A percentile compares a stretch with the other conserved stretches of the same genome.
These are phyloP conservation scores for Ormyrus labotus DNA, from an alignment of 2,888 invertebrate genomes.

Conservation along the genomic window DNA sequence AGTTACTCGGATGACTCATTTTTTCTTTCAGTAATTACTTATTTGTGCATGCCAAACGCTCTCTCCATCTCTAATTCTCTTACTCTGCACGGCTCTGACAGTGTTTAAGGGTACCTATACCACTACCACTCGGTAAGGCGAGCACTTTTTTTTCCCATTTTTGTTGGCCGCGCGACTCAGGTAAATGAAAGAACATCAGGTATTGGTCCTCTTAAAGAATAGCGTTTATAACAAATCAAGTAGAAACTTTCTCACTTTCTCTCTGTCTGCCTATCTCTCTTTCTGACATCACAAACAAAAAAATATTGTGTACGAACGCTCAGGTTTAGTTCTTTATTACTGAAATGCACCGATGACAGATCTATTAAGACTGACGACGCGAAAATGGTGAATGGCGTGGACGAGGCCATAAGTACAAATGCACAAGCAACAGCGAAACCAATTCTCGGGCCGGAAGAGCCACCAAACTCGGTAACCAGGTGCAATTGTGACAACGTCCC, in stretches of 20 bases:
- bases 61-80: slow-evolving; percentile 4
- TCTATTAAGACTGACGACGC: slow-evolving; percentile 83
- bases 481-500: slow-evolving; percentile 69
- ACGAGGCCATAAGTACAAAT: slow-evolving; percentile 73
- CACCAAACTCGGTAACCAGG: slow-evolving; percentile 70
- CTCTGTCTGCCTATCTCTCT: slow-evolving; percentile 20
- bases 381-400: slow-evolving; percentile 69
- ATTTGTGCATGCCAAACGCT: slow-evolving; percentile 42
- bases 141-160: too few relatives aligned
- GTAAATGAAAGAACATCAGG: slow-evolving; percentile 30
- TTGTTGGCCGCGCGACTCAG: background rate
- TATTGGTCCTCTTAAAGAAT: slow-evolving; percentile 49
- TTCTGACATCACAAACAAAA: slow-evolving; percentile 30
- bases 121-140: background rate
- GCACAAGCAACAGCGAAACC: slow-evolving; percentile 67
- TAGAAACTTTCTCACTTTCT: slow-evolving; percentile 22
- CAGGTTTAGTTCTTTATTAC: slow-evolving; percentile 67
- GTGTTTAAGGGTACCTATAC: slow-evolving; percentile 44
- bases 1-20: slow-evolving; percentile 30
- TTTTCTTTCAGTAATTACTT: slow-evolving; percentile 35
- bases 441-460: slow-evolving; percentile 62
- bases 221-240: slow-evolving; percentile 9
- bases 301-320: slow-evolving; percentile 44
- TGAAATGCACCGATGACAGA: slow-evolving; percentile 81
- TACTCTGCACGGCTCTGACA: slow-evolving; percentile 39